A percentile compares a stretch with the other conserved stretches of the same genome.
Conservation (phyloP, 1,140 invertebrate genomes). For the Sinella curviseta region DNA sequence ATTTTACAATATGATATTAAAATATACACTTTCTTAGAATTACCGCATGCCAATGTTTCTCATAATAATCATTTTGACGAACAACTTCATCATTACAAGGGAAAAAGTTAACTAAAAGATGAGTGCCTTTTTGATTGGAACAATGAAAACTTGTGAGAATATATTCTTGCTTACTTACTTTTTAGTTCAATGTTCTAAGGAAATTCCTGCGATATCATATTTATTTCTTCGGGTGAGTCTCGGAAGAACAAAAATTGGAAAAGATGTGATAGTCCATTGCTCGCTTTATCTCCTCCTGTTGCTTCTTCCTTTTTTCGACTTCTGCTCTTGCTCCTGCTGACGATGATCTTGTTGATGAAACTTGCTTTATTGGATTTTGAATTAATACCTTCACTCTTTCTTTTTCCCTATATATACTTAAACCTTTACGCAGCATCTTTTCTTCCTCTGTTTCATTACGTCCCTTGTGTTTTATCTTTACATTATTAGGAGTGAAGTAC, state of each 20-base stretch:
- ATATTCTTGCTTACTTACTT: too few relatives aligned
- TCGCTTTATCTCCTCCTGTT: background rate
- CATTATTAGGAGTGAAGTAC: too few relatives aligned
- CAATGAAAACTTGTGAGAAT: too few relatives aligned
- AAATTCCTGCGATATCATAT: background rate
- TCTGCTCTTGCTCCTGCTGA: background rate
- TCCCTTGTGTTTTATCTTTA: constrained; percentile 22
- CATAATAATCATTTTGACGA: too few relatives aligned
- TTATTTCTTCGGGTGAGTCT: background rate
- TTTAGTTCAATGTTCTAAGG: too few relatives aligned
- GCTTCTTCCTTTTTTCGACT: background rate
- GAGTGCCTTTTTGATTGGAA: too few relatives aligned
- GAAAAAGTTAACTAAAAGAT: too few relatives aligned
- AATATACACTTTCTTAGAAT: too few relatives aligned
- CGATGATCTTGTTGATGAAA: constrained; percentile 25
- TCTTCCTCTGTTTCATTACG: background rate
- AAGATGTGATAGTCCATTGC: constrained; percentile 15
- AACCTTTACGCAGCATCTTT: background rate
- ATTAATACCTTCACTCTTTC: constrained; percentile 26
- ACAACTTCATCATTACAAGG: too few relatives aligned
- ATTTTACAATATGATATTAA: too few relatives aligned
- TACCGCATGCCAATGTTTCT: too few relatives aligned
- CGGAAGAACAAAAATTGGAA: background rate
- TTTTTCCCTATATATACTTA: background rate
- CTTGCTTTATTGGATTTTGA: constrained; percentile 27